Evolutionary conservation across 2,888 invertebrate genomes (phyloP).

Genomic region (Mycogona germanica): DNA sequence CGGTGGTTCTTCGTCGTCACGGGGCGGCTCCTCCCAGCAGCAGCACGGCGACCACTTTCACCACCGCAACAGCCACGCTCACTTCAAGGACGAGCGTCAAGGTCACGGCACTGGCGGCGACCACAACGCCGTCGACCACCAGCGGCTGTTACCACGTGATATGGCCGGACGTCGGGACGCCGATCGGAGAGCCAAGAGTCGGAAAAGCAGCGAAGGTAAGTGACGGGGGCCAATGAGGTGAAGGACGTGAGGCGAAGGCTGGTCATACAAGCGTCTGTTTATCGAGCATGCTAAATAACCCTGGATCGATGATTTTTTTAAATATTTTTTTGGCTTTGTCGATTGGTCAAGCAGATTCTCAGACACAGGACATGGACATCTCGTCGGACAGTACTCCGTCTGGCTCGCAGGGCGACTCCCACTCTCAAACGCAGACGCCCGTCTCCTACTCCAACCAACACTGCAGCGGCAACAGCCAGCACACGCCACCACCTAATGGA

Average conservation of each 20-base stretch:
- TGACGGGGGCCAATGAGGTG: too few relatives aligned
- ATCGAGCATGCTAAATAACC: not conserved
- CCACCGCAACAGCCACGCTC: slow-evolving; percentile 13
- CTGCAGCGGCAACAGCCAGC: slow-evolving; percentile 21
- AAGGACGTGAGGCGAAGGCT: not conserved
- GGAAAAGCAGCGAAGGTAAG: slow-evolving; percentile 20
- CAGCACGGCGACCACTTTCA: slow-evolving; percentile 7
- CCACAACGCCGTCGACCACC: too few relatives aligned
- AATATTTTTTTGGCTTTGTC: not conserved
- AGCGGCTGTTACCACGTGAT: too few relatives aligned
- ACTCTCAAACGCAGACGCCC: slow-evolving; percentile 23
- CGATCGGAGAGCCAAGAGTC: slow-evolving; percentile 11
- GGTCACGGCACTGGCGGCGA: too few relatives aligned
- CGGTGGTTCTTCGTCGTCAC: slow-evolving; percentile 1
- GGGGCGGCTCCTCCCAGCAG: not conserved
- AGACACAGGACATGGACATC: slow-evolving; percentile 82
- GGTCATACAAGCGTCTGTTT: not conserved
- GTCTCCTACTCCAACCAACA: slow-evolving; percentile 19
- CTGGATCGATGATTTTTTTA: not conserved
- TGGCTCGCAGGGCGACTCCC: slow-evolving; percentile 42
- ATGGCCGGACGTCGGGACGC: slow-evolving; percentile 7
- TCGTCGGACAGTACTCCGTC: slow-evolving; percentile 84
- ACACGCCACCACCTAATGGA: slow-evolving; percentile 25
- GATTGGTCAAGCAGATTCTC: slow-evolving; percentile 33
- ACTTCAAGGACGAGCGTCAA: slow-evolving; percentile 17